Percentiles rank a stretch among this genome's conserved stretches.
phyloP scores from a whole-genome alignment of 2,113 vertebrate genomes.

The Tetraodon nigroviridis region DNA sequence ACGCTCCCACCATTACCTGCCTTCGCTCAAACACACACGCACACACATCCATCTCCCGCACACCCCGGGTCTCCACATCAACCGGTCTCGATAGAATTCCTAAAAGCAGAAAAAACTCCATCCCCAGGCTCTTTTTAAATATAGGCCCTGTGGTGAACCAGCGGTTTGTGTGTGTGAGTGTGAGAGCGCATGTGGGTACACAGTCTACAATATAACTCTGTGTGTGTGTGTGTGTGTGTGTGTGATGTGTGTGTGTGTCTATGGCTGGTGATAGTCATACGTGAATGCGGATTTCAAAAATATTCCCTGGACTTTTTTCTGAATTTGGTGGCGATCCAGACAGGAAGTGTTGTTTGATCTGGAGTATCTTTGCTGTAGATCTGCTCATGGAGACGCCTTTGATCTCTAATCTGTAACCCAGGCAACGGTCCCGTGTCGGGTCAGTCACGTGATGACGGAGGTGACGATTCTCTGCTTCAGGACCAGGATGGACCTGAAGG shows the following conservation, averaged over 20 bases:
- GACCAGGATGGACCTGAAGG: no score
- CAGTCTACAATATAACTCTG: conserved; percentile 20
- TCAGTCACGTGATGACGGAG: no score
- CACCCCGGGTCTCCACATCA: conserved; percentile 45
- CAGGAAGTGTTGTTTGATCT: neutral
- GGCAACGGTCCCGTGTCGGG: no score
- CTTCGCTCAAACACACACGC: conserved; percentile 32
- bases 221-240: conserved; percentile 10
- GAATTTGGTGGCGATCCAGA: conserved; percentile 29
- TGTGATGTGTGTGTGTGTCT: conserved; percentile 6
- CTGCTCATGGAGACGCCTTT: no score
- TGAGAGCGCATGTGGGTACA: neutral
- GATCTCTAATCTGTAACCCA: no score
- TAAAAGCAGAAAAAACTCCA: conserved; percentile 62
- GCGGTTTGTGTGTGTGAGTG: conserved; percentile 57
- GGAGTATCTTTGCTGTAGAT: no score
- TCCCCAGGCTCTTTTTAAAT: conserved; percentile 67
- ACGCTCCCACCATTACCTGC: conserved; percentile 57
- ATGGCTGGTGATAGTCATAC: conserved; percentile 42
- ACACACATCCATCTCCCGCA: conserved; percentile 28
- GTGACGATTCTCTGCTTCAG: no score
- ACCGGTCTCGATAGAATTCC: conserved; percentile 63
- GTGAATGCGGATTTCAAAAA: conserved; percentile 39
- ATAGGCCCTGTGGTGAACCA: conserved; percentile 69
- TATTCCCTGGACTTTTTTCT: conserved; percentile 26